These are phyloP conservation scores for Cremastobaeus sp. DNA, from an alignment of 2,888 invertebrate genomes.

Conservation along the genomic window DNA sequence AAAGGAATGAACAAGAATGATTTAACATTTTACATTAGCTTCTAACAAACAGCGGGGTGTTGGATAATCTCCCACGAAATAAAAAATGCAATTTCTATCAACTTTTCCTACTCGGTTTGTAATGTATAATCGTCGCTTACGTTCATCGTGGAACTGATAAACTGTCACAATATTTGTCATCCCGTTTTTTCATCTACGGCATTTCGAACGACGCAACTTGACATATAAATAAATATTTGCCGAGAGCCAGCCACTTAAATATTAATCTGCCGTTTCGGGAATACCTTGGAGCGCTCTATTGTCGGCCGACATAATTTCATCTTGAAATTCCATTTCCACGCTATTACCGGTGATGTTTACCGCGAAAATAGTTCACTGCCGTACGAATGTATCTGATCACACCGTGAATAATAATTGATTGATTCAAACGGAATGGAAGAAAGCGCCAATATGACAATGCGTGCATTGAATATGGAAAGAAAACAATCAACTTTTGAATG, in stretches of 20 bases:
- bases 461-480: conserved; percentile 42
- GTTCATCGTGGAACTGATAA: conserved; percentile 22
- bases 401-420: conserved; percentile 37
- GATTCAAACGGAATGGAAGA: conserved; percentile 36
- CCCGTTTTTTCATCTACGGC: background rate
- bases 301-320: conserved; percentile 35
- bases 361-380: conserved; percentile 20
- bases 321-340: conserved; percentile 17
- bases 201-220: background rate
- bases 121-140: conserved; percentile 28
- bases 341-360: conserved; percentile 24
- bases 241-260: conserved; percentile 21
- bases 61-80: too few species aligned
- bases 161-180: conserved; percentile 25
- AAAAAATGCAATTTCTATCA: too few species aligned
- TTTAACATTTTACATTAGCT: background rate
- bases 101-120: too few species aligned
- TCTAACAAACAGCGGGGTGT: too few species aligned
- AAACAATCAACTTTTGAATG: conserved; percentile 51
- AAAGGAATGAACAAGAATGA: too few species aligned
- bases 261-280: conserved; percentile 22
- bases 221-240: conserved; percentile 21
- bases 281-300: conserved; percentile 31
- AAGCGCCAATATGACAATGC: conserved; percentile 36
- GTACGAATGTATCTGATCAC: conserved; percentile 41